Percentiles rank a stretch among this genome's conserved stretches.
Conservation (phyloP, 2,888 invertebrate species). For the Melanchra persicariae region DNA sequence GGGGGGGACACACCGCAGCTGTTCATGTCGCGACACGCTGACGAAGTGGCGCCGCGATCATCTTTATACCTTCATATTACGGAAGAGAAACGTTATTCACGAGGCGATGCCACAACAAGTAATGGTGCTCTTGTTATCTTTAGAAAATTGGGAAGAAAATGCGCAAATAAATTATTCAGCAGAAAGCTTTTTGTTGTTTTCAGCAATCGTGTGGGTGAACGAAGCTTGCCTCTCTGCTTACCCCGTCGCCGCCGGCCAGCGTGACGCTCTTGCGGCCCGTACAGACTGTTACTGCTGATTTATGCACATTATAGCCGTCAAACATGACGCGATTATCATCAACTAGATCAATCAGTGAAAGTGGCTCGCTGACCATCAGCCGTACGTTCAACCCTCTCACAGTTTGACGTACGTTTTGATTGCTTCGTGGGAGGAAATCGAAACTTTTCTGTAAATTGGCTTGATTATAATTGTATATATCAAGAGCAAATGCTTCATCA, state of each 20-base stretch:
- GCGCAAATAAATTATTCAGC: background rate
- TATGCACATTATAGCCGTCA: slow-evolving; percentile 10
- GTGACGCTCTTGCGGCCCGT: background rate
- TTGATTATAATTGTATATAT: no score
- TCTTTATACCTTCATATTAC: slow-evolving; percentile 4
- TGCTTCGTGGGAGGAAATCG: background rate
- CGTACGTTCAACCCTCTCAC: slow-evolving; percentile 10
- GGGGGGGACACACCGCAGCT: background rate
- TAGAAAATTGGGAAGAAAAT: background rate
- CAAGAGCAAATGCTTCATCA: no score
- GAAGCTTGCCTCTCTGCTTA: no score
- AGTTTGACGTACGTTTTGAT: background rate
- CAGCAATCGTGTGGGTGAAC: background rate
- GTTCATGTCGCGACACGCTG: slow-evolving; percentile 5
- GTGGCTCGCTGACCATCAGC: slow-evolving; percentile 7
- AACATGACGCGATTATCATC: slow-evolving; percentile 9
- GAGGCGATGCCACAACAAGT: slow-evolving; percentile 1
- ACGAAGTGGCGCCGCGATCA: slow-evolving; percentile 22
- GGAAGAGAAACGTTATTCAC: background rate
- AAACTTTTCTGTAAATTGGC: no score
- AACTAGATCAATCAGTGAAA: slow-evolving; percentile 41
- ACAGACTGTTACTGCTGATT: slow-evolving; percentile 11
- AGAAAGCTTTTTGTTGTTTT: background rate
- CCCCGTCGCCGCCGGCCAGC: background rate
- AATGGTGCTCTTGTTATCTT: slow-evolving; percentile 2